Percentiles rank a stretch among this genome's conserved stretches.
phyloP scores from a whole-genome alignment of 2,888 invertebrate species.

The Macropis europaea region DNA sequence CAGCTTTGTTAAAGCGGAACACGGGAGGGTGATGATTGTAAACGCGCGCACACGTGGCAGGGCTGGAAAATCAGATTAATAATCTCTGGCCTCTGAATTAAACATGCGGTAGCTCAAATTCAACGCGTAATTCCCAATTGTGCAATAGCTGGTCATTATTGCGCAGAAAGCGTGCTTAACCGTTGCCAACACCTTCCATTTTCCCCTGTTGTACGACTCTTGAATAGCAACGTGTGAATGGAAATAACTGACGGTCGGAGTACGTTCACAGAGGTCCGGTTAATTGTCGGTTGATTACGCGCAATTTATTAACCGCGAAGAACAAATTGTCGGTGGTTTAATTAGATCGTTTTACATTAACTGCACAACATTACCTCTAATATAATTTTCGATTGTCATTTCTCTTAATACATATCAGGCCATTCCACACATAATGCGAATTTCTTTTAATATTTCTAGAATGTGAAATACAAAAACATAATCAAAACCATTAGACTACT shows the following conservation, averaged over 20 bases:
- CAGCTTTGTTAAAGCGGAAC: background rate
- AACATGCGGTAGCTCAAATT: constrained; percentile 48
- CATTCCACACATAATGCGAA: no score
- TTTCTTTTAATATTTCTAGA: no score
- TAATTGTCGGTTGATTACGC: constrained; percentile 38
- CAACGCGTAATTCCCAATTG: constrained; percentile 51
- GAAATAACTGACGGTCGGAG: constrained; percentile 39
- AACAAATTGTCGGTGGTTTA: constrained; percentile 19
- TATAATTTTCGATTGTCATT: no score
- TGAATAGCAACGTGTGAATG: constrained; percentile 46
- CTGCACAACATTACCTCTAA: no score
- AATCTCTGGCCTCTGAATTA: constrained; percentile 45
- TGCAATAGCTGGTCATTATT: constrained; percentile 50
- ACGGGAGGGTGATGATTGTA: constrained; percentile 15
- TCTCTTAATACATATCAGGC: no score
- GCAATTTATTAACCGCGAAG: constrained; percentile 22
- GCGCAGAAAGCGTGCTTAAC: constrained; percentile 51
- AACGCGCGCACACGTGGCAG: background rate
- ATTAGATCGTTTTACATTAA: constrained; percentile 4
- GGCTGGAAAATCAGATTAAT: constrained; percentile 42
- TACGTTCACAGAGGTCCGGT: constrained; percentile 16
- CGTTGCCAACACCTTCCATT: constrained; percentile 48
- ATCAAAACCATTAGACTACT: no score
- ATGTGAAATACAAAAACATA: background rate
- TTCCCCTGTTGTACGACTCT: constrained; percentile 22